A percentile compares a stretch with the other conserved stretches of the same genome.
Evolutionary conservation across 2,797 vertebrate genomes (phyloP).

Genomic region (Melanotaenia parkinsoni): DNA sequence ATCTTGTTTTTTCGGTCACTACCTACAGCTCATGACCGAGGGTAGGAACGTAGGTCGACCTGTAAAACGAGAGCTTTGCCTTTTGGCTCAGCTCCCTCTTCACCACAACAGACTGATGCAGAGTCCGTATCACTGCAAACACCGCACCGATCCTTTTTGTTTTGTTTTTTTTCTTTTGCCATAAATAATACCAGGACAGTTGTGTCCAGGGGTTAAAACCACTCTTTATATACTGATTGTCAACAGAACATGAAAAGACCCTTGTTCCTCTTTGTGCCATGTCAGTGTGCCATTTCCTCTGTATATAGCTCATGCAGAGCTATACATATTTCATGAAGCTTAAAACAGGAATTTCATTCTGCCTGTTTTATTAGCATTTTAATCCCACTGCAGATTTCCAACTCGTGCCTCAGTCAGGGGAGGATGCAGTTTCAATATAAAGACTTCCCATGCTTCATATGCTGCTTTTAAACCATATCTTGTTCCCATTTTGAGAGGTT

Average conservation of each 20-base stretch:
- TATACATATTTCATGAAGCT: slow-evolving; percentile 82
- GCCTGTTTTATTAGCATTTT: slow-evolving; percentile 84
- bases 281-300: slow-evolving; percentile 54
- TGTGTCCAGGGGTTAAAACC: slow-evolving; percentile 54
- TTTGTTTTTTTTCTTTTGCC: slow-evolving; percentile 22
- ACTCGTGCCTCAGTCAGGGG: slow-evolving; percentile 40
- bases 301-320: slow-evolving; percentile 62
- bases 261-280: slow-evolving; percentile 48
- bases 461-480: slow-evolving; percentile 52
- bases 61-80: too few species aligned
- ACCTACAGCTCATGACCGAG: too few species aligned
- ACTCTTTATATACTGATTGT: slow-evolving; percentile 53
- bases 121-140: too few species aligned
- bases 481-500: slow-evolving; percentile 45
- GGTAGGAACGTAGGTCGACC: too few species aligned
- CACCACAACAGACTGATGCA: too few species aligned
- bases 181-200: slow-evolving; percentile 30
- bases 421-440: slow-evolving; percentile 49
- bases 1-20: too few species aligned
- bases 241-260: slow-evolving; percentile 67
- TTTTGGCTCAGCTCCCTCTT: too few species aligned
- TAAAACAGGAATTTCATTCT: slow-evolving; percentile 77
- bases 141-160: neutral
- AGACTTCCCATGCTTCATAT: slow-evolving; percentile 61
- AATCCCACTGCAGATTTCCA: slow-evolving; percentile 74